Conservation (phyloP, 2,113 vertebrate species). For the Chrysochloris asiatica region DNA sequence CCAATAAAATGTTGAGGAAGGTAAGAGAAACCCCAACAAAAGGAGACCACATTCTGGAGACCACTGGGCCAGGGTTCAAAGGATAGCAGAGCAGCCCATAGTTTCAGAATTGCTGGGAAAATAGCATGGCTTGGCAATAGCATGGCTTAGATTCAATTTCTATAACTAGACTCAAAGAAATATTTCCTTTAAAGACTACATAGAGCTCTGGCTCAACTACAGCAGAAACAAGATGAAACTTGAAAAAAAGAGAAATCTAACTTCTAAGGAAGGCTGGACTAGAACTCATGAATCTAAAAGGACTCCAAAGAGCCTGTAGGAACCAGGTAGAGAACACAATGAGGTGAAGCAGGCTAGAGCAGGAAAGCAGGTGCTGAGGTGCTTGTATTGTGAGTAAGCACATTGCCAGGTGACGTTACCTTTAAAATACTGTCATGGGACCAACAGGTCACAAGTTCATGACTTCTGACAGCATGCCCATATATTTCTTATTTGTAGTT, state of each 20-base stretch:
- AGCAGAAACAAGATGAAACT: neutral
- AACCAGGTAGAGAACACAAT: neutral
- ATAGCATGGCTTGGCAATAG: neutral
- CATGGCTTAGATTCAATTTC: neutral
- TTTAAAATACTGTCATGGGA: neutral
- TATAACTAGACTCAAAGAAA: neutral
- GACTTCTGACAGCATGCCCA: neutral
- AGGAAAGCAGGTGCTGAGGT: neutral
- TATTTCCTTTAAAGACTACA: neutral
- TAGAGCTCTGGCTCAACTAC: neutral
- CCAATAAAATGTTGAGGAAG: neutral
- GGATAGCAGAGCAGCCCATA: neutral
- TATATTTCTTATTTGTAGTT: neutral
- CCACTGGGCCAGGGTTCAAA: neutral
- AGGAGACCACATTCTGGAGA: neutral
- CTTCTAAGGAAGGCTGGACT: neutral
- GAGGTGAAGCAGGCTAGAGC: neutral
- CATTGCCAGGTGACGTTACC: neutral
- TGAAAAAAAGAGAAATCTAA: conserved; percentile 5
- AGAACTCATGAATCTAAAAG: neutral
- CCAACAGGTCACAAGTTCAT: neutral
- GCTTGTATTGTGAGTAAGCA: neutral
- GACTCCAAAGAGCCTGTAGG: neutral
- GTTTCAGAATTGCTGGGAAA: neutral
- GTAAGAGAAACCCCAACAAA: neutral